phyloP scores from a whole-genome alignment of 2,888 invertebrate species.

The Himalopsyche japonica region DNA sequence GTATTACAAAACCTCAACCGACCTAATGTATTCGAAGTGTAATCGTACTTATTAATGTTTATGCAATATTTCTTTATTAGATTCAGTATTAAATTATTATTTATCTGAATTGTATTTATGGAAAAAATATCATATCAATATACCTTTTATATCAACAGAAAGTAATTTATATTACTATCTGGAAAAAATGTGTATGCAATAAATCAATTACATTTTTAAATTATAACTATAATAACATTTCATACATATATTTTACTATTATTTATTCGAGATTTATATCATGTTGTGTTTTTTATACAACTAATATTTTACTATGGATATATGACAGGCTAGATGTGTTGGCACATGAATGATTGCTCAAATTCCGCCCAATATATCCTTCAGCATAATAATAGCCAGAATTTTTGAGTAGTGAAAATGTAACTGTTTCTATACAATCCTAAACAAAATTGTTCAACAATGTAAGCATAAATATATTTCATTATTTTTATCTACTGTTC shows the following conservation, averaged over 20 bases:
- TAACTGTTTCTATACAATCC: too few species aligned
- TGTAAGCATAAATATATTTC: too few species aligned
- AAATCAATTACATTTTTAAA: not conserved
- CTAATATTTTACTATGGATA: not conserved
- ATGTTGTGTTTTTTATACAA: not conserved
- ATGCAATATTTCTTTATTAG: not conserved
- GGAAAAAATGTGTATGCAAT: not conserved
- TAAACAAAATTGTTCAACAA: too few species aligned
- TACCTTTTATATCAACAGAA: not conserved
- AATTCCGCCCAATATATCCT: not conserved
- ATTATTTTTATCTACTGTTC: not conserved
- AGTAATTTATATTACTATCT: not conserved
- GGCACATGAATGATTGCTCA: not conserved
- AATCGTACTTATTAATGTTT: not conserved
- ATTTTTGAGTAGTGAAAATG: not conserved
- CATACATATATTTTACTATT: not conserved
- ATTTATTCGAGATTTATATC: not conserved
- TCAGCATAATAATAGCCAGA: not conserved
- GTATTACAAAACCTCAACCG: constrained; percentile 74
- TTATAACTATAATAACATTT: not conserved
- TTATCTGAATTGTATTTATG: not conserved
- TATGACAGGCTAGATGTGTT: not conserved
- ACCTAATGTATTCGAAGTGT: constrained; percentile 46
- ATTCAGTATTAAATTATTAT: not conserved
- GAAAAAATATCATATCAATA: not conserved